These are phyloP conservation scores for Augochlorella aurata DNA, from an alignment of 2,888 invertebrate genomes.

Conservation along the genomic window DNA sequence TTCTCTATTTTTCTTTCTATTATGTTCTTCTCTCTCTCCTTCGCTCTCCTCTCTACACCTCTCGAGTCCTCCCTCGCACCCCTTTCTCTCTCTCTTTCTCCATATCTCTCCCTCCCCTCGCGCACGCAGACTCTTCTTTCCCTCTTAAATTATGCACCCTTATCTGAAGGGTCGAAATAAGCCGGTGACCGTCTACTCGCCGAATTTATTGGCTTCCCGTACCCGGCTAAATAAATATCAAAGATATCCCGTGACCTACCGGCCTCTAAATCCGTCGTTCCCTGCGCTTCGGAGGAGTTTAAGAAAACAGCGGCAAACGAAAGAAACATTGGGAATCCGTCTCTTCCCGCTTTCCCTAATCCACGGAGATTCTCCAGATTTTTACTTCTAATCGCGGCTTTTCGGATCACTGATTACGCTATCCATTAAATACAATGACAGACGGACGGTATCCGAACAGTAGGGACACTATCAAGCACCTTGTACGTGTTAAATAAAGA, in stretches of 20 bases:
- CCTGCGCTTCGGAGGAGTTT: constrained; percentile 37
- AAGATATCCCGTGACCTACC: constrained; percentile 61
- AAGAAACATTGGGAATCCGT: constrained; percentile 1
- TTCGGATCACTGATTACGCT: background rate
- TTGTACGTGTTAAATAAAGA: no score
- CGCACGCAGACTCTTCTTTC: constrained; percentile 18
- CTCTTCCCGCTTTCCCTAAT: background rate
- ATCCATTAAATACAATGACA: no score
- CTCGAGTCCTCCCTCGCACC: background rate
- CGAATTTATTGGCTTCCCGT: constrained; percentile 66
- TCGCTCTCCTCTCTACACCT: background rate
- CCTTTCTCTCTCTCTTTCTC: background rate
- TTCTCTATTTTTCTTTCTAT: no score
- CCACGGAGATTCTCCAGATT: constrained; percentile 6
- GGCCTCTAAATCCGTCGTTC: constrained; percentile 67
- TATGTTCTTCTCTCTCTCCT: no score
- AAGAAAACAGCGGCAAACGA: constrained; percentile 51
- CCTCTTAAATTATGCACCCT: constrained; percentile 67
- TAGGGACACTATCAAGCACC: no score
- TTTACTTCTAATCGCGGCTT: background rate
- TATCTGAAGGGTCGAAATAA: constrained; percentile 70
- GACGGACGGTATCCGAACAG: no score
- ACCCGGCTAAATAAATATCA: constrained; percentile 69
- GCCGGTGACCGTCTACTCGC: constrained; percentile 53
- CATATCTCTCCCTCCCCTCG: no score